Percentiles rank a stretch among this genome's conserved stretches.
Conservation (phyloP, 2,888 invertebrate genomes). For the Hypsopygia costalis region DNA sequence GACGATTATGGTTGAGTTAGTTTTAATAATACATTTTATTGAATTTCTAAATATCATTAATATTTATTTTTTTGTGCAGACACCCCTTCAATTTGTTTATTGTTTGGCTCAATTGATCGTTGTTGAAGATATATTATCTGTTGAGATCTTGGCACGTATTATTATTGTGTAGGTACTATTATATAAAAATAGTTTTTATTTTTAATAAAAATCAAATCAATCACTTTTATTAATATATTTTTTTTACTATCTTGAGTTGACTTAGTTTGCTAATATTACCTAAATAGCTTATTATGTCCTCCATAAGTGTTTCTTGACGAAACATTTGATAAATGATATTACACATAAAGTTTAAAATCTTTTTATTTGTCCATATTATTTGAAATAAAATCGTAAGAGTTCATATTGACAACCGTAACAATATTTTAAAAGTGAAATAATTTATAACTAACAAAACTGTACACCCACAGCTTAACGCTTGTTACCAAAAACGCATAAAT, state of each 20-base stretch:
- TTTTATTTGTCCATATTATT: no score
- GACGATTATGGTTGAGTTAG: slow-evolving; percentile 46
- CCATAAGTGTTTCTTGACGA: no score
- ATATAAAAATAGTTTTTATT: no score
- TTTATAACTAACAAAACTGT: slow-evolving; percentile 33
- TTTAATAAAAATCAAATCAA: no score
- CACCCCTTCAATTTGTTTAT: slow-evolving; percentile 49
- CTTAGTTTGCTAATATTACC: no score
- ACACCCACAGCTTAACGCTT: slow-evolving; percentile 47
- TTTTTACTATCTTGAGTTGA: no score
- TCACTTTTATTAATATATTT: no score
- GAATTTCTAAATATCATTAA: slow-evolving; percentile 31
- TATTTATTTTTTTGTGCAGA: slow-evolving; percentile 29
- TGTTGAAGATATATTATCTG: not conserved
- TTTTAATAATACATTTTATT: slow-evolving; percentile 30
- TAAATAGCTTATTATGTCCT: no score
- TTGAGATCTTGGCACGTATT: not conserved
- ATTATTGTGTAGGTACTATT: not conserved
- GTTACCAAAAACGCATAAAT: slow-evolving; percentile 55
- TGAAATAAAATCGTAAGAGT: no score
- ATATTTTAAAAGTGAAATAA: slow-evolving; percentile 15
- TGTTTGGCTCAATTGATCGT: slow-evolving; percentile 16
- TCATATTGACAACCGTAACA: not conserved
- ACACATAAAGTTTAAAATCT: no score
- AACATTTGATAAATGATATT: no score